These are phyloP conservation scores for Andrena praecox DNA, from an alignment of 2,888 invertebrate species.

Conservation along the genomic window DNA sequence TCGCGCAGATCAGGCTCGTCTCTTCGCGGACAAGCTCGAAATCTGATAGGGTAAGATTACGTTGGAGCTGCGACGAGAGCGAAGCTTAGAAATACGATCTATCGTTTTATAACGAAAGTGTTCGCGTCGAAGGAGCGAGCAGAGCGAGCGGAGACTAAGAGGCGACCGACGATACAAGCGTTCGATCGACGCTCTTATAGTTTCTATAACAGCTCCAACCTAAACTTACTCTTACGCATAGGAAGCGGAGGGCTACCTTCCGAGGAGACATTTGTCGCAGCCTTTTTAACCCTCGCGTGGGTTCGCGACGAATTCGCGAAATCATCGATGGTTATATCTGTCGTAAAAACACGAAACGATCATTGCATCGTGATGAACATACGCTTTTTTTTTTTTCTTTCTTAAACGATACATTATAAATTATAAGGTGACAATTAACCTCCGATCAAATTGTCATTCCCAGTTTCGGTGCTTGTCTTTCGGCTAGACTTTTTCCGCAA, in stretches of 20 bases:
- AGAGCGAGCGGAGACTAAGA: no score
- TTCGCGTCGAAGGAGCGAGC: no score
- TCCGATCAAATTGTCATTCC: slow-evolving; percentile 45
- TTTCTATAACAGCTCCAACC: no score
- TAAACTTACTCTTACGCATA: background rate
- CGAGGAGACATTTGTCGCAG: slow-evolving; percentile 62
- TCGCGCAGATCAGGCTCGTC: no score
- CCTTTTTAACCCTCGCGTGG: slow-evolving; percentile 81
- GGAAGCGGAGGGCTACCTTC: slow-evolving; percentile 58
- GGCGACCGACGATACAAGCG: no score
- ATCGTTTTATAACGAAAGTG: no score
- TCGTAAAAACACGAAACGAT: slow-evolving; percentile 8
- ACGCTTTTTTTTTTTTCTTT: background rate
- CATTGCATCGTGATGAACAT: background rate
- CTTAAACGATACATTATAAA: slow-evolving; percentile 15
- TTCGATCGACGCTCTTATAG: no score
- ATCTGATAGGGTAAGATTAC: no score
- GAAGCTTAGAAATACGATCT: no score
- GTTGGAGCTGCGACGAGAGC: no score
- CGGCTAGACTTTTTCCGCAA: slow-evolving; percentile 51
- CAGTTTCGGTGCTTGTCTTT: slow-evolving; percentile 35
- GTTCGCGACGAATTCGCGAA: slow-evolving; percentile 87
- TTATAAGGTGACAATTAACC: slow-evolving; percentile 54
- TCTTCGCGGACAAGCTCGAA: no score
- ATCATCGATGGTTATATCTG: slow-evolving; percentile 89